These are phyloP conservation scores for Eubucco bourcierii DNA, from an alignment of 2,113 vertebrate genomes.

Conservation along the genomic window DNA sequence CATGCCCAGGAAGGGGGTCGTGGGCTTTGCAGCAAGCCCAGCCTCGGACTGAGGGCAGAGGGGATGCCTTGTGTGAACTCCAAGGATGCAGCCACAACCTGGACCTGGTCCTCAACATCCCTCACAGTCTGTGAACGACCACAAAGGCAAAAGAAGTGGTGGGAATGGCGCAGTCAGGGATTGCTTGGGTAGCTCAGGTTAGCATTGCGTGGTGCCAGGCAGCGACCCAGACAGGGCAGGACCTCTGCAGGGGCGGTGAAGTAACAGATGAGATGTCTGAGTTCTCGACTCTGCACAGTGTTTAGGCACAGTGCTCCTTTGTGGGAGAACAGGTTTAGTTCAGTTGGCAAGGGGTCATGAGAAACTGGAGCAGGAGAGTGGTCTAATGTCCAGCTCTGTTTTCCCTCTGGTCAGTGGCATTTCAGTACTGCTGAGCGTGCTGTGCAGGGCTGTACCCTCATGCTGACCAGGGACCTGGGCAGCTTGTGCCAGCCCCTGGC, in stretches of 20 bases:
- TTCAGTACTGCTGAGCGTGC: not conserved
- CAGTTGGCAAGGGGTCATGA: not conserved
- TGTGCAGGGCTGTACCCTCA: not conserved
- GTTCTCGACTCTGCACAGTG: not conserved
- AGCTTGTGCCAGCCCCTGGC: not conserved
- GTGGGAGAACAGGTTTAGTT: not conserved
- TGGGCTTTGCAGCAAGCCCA: not conserved
- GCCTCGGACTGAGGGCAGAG: rapidly evolving
- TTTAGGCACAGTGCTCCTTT: not conserved
- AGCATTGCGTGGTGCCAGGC: not conserved
- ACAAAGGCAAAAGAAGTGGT: not conserved
- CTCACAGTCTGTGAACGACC: not conserved
- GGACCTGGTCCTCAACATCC: not conserved
- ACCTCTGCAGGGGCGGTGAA: not conserved
- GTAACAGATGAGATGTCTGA: not conserved
- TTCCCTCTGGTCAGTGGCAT: not conserved
- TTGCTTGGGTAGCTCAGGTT: not conserved
- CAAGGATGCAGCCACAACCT: not conserved
- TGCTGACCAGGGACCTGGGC: too few species aligned
- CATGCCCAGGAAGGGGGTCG: not conserved
- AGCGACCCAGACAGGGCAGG: not conserved
- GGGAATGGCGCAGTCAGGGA: not conserved
- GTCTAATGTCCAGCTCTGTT: not conserved
- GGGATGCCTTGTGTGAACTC: rapidly evolving
- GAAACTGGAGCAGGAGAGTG: not conserved